Base-by-base conservation (phyloP, 2,888 invertebrate genomes). In the Desoria tigrina region DNA sequence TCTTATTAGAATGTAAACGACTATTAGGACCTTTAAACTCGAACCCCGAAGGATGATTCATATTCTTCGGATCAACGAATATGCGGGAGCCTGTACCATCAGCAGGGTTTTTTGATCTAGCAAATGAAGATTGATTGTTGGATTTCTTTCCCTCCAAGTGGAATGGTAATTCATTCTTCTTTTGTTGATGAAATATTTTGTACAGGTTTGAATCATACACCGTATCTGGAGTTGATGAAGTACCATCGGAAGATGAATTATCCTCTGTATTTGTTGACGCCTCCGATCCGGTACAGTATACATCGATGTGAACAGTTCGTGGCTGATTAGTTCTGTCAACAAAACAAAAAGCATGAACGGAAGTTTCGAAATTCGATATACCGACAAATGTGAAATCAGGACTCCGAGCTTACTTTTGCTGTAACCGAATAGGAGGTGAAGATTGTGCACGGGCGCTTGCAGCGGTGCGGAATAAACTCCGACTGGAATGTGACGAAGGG, bases 241-340 rank as follows among this genome's bases (percentile, higher is more conserved):
- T 83, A 37, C 79, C 79, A 42, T 77, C 80, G 75, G 71, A 65
- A 21, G 68, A 68, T 16, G 57, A 53, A 51, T 73, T 75, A 51
- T 60, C 60, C 45, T 80, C 80, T 16, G 74, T 73, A 27, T 70
- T 73, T 7, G 73, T 68, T n/a, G 74, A 69, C 2, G 61, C 64
- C 39, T 82, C 82, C 1, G 88, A 87, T 1, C 87, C 88, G 0
- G 88, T 88, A 77, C 88, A 88, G 77, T 88, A 88, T 2, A 88
- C 88, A 79, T 88, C 88, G 59, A 88, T 88, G 78, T 88, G 88
- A 28, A 88, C 87, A 0, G 88, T 88, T 63, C 88, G 83, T 14
- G 86, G 85, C 76, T 81, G 71, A 45, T 66, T 71, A 11, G 61
- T 55, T 54, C 66, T 66, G 37, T 28, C 27, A 60, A 55, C 21